These are phyloP conservation scores for Pinctada fucata DNA, from an alignment of 2,888 invertebrate genomes.

Conservation along the genomic window DNA sequence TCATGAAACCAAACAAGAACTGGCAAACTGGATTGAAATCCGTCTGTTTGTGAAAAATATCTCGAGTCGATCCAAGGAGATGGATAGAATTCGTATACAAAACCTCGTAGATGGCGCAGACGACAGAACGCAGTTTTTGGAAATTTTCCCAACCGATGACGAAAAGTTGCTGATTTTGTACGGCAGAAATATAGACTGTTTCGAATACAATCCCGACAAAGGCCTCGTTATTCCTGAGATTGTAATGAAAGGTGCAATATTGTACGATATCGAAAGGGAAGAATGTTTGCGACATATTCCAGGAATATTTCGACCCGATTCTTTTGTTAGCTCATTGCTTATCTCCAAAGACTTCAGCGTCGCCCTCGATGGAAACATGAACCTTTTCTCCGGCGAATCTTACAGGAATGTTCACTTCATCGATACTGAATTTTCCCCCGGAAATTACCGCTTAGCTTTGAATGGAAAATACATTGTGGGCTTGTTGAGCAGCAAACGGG, in stretches of 20 bases:
- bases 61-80: constrained; percentile 34
- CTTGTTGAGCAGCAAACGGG: constrained; percentile 53
- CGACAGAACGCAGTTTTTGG: constrained; percentile 56
- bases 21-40: constrained; percentile 45
- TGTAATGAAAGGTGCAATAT: constrained; percentile 59
- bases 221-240: constrained; percentile 51
- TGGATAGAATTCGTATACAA: constrained; percentile 43
- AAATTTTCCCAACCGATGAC: constrained; percentile 44
- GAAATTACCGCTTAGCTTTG: constrained; percentile 51
- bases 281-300: constrained; percentile 54
- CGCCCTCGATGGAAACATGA: constrained; percentile 55
- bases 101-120: constrained; percentile 53
- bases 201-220: constrained; percentile 52
- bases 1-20: constrained; percentile 42
- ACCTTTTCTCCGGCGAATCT: constrained; percentile 49
- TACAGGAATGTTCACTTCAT: constrained; percentile 11
- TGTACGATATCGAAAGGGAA: constrained; percentile 59
- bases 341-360: constrained; percentile 55
- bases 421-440: constrained; percentile 40
- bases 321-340: constrained; percentile 43
- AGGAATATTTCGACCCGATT: constrained; percentile 48
- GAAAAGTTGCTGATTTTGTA: constrained; percentile 59
- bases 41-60: constrained; percentile 50
- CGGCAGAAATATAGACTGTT: constrained; percentile 52
- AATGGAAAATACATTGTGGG: constrained; percentile 66